Conservation (phyloP, 2,113 vertebrate species). For the Cephalopterus ornatus region DNA sequence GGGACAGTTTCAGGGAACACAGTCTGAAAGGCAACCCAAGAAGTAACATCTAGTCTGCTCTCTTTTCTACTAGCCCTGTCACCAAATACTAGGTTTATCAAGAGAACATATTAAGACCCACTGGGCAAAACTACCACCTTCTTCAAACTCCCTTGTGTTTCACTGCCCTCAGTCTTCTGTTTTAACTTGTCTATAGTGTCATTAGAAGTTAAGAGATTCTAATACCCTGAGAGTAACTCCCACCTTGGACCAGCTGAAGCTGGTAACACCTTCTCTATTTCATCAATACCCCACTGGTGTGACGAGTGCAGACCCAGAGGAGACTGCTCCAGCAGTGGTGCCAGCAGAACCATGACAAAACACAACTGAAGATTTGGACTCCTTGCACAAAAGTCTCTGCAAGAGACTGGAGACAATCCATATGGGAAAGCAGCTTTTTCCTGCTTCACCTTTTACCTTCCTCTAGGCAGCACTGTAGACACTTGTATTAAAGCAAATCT, state of each 20-base stretch:
- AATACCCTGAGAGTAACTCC: neutral
- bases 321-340: neutral
- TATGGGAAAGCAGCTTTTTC: neutral
- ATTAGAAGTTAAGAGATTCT: neutral
- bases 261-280: neutral
- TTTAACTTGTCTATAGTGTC: neutral
- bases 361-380: neutral
- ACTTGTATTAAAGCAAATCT: neutral
- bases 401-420: neutral
- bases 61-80: neutral
- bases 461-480: neutral
- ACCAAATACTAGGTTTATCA: neutral
- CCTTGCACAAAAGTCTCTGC: neutral
- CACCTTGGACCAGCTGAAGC: neutral
- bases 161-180: neutral
- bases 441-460: neutral
- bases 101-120: neutral
- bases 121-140: neutral
- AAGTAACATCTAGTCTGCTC: neutral
- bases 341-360: neutral
- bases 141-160: neutral
- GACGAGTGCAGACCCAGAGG: neutral
- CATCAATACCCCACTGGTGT: neutral
- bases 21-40: neutral
- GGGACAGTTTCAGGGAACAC: neutral